Evolutionary conservation across 2,888 invertebrate genomes (phyloP), one percentile per base, ranked within the genome.

Genomic region (Branchipolynoe longqiensis): DNA sequence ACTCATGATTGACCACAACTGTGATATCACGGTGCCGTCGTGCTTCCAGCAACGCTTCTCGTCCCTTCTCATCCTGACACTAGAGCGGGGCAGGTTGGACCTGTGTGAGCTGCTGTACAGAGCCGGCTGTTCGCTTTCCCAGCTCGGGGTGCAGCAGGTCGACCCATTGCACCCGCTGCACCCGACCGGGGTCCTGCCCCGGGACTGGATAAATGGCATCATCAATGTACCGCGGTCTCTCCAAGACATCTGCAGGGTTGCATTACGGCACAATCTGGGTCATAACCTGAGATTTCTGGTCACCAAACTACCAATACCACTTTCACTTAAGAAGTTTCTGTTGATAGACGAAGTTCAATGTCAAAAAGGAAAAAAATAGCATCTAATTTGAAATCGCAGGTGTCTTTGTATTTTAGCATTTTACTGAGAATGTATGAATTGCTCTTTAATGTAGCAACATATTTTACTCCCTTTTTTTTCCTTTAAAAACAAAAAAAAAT

Each of bases 281-380:
- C 41, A 6, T 1, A n/a, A 25, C 4, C 78, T 78, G 1, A 40
- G 78, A 48, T 25, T 28, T 28, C 8, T 25, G 14, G 78, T 78
- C 1, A 25, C 18, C n/a, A n/a, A 18, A 1, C 33, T 78, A 48
- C 78, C n/a, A 3, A 3, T 78, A 25, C 78, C 78, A 1, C 31
- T 18, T 41, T 22, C 78, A 1, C 28, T 78, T 4, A 41, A 78
- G 25, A n/a, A 28, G n/a, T 18, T 48, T 54, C 28, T 78, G 28
- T 54, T 78, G 28, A 25, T 78, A 31, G 78, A 78, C 14, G 78
- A 54, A 6, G 25, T 78, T 41, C 48, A 8, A 18, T 78, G 31
- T 25, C 8, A 48, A 78, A 48, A 73, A 56, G n/a, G n/a, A n/a
- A n/a, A n/a, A n/a, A n/a, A n/a, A n/a, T n/a, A n/a, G n/a, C n/a